A percentile compares a stretch with the other conserved stretches of the same genome.
Evolutionary conservation across 2,797 vertebrate genomes (phyloP).

Genomic region (Leptoclinus maculatus): DNA sequence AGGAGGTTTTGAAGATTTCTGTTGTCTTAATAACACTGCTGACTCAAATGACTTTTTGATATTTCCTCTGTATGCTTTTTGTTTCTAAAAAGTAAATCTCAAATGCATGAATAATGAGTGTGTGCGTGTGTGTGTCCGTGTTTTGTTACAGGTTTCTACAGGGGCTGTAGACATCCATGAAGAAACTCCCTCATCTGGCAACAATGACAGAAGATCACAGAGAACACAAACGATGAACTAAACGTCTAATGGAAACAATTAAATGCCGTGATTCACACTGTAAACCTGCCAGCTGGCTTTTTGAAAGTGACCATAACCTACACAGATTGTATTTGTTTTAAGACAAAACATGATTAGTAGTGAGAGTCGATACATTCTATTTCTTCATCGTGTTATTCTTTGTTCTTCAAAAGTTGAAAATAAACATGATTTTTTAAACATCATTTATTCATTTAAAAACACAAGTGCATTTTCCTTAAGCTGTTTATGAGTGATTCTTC

Average conservation of each 20-base stretch:
- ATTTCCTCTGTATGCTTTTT: not conserved
- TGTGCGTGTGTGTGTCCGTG: not conserved
- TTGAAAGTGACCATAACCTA: constrained; percentile 59
- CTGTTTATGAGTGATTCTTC: constrained; percentile 22
- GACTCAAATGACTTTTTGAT: not conserved
- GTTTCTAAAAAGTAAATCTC: not conserved
- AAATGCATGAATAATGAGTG: not conserved
- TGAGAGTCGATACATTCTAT: constrained; percentile 52
- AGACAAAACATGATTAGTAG: constrained; percentile 49
- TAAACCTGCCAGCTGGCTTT: constrained; percentile 51
- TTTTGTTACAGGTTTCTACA: constrained; percentile 84
- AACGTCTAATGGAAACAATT: constrained; percentile 45
- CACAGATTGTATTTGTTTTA: constrained; percentile 71
- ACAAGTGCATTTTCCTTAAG: constrained; percentile 39
- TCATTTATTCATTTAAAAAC: constrained; percentile 71
- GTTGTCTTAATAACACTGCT: not conserved
- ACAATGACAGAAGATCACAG: constrained; percentile 49
- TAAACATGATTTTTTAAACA: constrained; percentile 81
- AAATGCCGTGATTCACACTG: constrained; percentile 45
- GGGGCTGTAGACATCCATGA: constrained; percentile 71
- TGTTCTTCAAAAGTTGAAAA: constrained; percentile 68
- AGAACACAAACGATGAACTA: constrained; percentile 42
- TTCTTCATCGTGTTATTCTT: constrained; percentile 66
- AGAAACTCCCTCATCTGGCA: constrained; percentile 48
- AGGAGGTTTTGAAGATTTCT: not conserved